Percentiles rank a stretch among this genome's conserved stretches.
Evolutionary conservation across 2,888 invertebrate species (phyloP).

Genomic region (Dasypolia templi): DNA sequence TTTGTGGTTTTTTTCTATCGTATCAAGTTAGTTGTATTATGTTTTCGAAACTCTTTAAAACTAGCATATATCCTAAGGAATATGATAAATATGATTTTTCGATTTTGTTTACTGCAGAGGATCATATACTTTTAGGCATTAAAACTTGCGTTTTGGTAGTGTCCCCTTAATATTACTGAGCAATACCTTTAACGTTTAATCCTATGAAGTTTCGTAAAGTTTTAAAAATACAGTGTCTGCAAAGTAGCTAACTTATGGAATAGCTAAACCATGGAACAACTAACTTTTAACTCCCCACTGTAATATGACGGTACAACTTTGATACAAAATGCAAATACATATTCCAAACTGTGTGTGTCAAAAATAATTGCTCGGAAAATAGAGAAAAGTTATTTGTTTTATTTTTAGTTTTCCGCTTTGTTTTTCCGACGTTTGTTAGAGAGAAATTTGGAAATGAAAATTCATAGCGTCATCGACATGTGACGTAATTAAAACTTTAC

Average conservation of each 20-base stretch:
- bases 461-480: not conserved
- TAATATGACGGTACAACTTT: constrained; percentile 53
- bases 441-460: constrained; percentile 14
- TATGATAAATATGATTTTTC: too few relatives aligned
- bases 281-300: constrained; percentile 57
- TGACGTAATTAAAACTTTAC: constrained; percentile 15
- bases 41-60: too few relatives aligned
- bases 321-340: constrained; percentile 65
- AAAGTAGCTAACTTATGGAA: constrained; percentile 58
- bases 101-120: too few relatives aligned
- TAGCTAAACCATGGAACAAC: constrained; percentile 39
- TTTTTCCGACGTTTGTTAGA: constrained; percentile 2
- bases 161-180: constrained; percentile 38
- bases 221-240: constrained; percentile 49
- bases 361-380: constrained; percentile 39
- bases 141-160: too few relatives aligned
- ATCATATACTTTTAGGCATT: too few relatives aligned
- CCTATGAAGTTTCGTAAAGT: constrained; percentile 22
- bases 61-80: too few relatives aligned
- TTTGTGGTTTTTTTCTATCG: too few relatives aligned
- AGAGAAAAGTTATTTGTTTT: constrained; percentile 29
- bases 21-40: too few relatives aligned
- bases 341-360: constrained; percentile 40
- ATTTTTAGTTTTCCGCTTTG: constrained; percentile 32
- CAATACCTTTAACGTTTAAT: constrained; percentile 24